Evolutionary conservation across 2,113 vertebrate genomes (phyloP), one percentile per base, ranked within the genome.

Genomic region (Saccopteryx bilineata): DNA sequence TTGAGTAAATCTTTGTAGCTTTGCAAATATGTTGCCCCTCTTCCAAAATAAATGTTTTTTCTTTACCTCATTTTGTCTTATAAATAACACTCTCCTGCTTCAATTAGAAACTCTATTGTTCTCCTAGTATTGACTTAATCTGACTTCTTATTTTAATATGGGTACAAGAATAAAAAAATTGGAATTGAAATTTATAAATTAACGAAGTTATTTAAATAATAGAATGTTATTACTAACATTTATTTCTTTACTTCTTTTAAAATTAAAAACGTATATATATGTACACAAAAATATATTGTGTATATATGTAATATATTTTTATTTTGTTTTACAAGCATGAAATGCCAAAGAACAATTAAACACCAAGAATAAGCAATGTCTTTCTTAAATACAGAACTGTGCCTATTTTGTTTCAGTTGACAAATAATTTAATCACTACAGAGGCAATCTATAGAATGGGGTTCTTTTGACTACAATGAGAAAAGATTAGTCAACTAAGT

Each of bases 1-100:
- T 66, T 86, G 74, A 93, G 61, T 31, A 97, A 94, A 95, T 60
- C 31, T 87, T 95, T 96, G 76, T 52, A 96, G 71, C 58, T 84
- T 54, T 93, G 63, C 52, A 71, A 84, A 95, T 96, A 90, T 95
- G 33, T 75, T 96, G 94, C 39, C 60, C 31, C 60, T 96, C 28
- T 91, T 95, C 54, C 79, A 81, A 82, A 85, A 33, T 79, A 79
- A 79, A 95, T 58, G 17, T 60, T 90, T 94, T 81, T 93, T 63
- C 60, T 82, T 69, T 19, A 75, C 13, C 18, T 39, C 31, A n/a
- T 71, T 65, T 31, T 15, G 1, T 52, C 54, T 95, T 72, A 93
- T 87, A 89, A 93, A 92, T 79, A 76, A 63, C 7, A 66, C 8
- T 93, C 11, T 79, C n/a, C 26, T 65, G 71, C 15, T 94, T 74